Conservation (phyloP, 2,113 vertebrate species). For the Genyomyrus donnyi region DNA sequence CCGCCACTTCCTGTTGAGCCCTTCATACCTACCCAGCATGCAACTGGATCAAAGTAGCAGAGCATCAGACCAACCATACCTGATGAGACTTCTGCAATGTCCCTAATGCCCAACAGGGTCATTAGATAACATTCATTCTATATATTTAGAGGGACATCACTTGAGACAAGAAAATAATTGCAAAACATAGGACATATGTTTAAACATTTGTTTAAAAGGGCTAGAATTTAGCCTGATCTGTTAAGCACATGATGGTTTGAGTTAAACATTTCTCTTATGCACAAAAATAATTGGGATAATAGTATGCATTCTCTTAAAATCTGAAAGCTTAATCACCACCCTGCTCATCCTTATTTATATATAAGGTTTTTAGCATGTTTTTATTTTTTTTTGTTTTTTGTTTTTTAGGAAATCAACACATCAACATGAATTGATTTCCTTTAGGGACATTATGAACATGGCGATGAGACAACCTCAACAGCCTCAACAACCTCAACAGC, state of each 20-base stretch:
- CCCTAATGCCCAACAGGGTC: background rate
- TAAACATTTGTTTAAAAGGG: background rate
- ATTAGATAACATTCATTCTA: conserved; percentile 2
- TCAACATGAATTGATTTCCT: background rate
- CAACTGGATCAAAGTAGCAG: background rate
- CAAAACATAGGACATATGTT: background rate
- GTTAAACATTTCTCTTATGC: background rate
- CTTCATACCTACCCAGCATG: conserved; percentile 14
- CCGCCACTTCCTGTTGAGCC: background rate
- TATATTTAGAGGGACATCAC: background rate
- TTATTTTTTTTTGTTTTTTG: background rate
- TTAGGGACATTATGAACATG: background rate
- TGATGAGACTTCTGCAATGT: background rate
- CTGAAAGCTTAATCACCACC: background rate
- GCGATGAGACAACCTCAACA: background rate
- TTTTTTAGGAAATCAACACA: background rate
- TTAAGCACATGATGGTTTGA: background rate
- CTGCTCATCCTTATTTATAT: background rate
- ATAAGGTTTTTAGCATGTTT: background rate
- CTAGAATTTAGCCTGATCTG: background rate
- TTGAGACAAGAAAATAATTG: background rate
- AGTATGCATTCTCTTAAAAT: background rate
- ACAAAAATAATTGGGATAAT: background rate
- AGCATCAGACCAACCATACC: background rate
- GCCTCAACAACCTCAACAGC: too few species aligned